Base-by-base conservation (phyloP, 1,140 invertebrate species). In the Hypsibius dujardini region DNA sequence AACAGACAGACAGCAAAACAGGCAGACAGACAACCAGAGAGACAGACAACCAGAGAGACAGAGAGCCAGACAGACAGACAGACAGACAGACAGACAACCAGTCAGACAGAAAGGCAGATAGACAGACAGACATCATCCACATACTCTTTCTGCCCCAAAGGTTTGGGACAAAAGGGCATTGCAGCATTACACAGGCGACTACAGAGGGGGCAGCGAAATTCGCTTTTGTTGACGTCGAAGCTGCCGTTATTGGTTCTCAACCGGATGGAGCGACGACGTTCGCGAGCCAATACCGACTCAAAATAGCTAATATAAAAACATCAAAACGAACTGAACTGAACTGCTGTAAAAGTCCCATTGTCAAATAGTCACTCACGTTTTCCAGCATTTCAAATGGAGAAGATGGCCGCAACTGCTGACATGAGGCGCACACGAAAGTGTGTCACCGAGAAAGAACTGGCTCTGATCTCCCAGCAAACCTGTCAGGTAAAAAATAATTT, bases 171-270 rank as follows among this genome's bases (percentile, higher is more conserved):
- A 1, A 98, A 79, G 0, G 94, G 93, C 69, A 98, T 80, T 2
- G 94, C 89, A 1, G 89, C 89, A 79, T 98, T 99, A 79, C 90
- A 92, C 0, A 99, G 82, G 73, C 92, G 87, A 79, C 96, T 91
- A 81, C 95, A 99, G 45, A 98, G 84, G 0, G 95, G 95, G 79
- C 95, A 98, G 2, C 97, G 82, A 80, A 93, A 98, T 80, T 98
- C 95, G 70, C 88, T 86, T 79, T 88, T 90, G 56, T 94, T 91
- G 28, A 92, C 86, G 78, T 92, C 89, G 77, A 90, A 95, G 75
- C 87, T 90, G 0, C 86, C 84, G 28, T 12, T 45, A 42, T 67
- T 88, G 87, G 72, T 90, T 87, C 2, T 90, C 84, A 56, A 88
- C 83, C 59, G 73, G 59, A 80, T 89, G 0, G 90, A 89, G 59